phyloP scores from a whole-genome alignment of 2,888 invertebrate genomes.

The Xylota sylvarum region DNA sequence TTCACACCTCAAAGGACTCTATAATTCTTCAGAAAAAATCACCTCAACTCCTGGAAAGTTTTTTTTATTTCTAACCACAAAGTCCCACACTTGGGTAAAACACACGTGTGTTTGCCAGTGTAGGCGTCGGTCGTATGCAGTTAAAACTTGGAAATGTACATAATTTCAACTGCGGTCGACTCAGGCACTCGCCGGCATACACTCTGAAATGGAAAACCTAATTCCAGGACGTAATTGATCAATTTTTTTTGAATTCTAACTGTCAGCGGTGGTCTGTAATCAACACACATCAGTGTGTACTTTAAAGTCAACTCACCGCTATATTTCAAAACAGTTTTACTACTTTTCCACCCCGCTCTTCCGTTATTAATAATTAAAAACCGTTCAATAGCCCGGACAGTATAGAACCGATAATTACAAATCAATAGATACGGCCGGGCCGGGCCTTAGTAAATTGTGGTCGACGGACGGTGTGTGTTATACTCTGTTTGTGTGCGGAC shows the following conservation, averaged over 20 bases:
- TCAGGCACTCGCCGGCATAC: not conserved
- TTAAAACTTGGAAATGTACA: not conserved
- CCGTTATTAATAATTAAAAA: not conserved
- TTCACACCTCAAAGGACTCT: not conserved
- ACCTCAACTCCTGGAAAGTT: no score
- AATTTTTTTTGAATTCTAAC: constrained; percentile 8
- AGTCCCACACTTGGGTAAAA: not conserved
- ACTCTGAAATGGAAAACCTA: not conserved
- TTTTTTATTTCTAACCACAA: not conserved
- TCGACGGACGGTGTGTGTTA: not conserved
- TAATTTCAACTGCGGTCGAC: not conserved
- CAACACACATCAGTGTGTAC: not conserved
- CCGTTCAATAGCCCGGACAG: not conserved
- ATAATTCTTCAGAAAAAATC: not conserved
- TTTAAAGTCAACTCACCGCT: not conserved
- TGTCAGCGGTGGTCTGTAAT: constrained; percentile 11
- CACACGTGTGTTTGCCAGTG: not conserved
- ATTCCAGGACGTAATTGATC: constrained; percentile 3
- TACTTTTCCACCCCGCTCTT: not conserved
- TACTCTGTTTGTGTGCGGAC: not conserved
- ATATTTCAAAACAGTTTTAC: not conserved
- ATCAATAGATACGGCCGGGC: not conserved
- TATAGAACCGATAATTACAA: not conserved
- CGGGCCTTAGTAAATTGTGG: not conserved
- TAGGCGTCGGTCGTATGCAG: not conserved